Base-by-base conservation (phyloP, 2,797 vertebrate genomes). In the Oophaga sylvatica region DNA sequence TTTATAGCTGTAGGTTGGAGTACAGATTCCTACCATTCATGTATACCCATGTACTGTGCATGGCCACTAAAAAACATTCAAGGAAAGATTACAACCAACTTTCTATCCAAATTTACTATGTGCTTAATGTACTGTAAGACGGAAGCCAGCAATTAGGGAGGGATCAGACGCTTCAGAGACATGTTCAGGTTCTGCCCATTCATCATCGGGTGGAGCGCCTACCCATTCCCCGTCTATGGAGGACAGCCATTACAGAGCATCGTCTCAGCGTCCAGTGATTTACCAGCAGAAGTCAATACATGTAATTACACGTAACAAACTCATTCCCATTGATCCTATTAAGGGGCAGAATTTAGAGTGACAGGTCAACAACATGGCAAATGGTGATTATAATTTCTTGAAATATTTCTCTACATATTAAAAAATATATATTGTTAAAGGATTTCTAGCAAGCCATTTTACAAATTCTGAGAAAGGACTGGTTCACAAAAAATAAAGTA, bases 261-360 rank as follows among this genome's bases (percentile, higher is more conserved):
- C 75, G 75, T 85, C 87, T 92, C 81, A 88, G 62, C 88, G 91
- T 88, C 92, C 90, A 91, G 57, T 85, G 90, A 91, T 88, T 93
- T 93, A 89, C 93, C 93, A 92, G 90, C 88, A 92, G 85, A 89
- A 92, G 84, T 92, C 87, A 81, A 90, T 92, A 86, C 83, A 90
- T 87, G 53, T 92, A 93, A 94, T 92, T 93, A 93, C 80, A 90
- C 90, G 91, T 88, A 93, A 92, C 84, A 91, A 91, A 92, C 90
- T 92, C 87, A 92, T 93, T 92, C 90, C 87, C 92, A 92, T 83
- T 0, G 84, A 92, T 91, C 84, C 89, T 73, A 76, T 90, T 92
- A 85, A 92, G 22, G 92, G 91, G 91, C 60, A 85, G 88, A 87
- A 92, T 87, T 89, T n/a, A 91, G 57, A 59, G 53, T 90, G 91